Evolutionary conservation across 2,797 vertebrate species (phyloP).

Genomic region (Zalophus californianus): DNA sequence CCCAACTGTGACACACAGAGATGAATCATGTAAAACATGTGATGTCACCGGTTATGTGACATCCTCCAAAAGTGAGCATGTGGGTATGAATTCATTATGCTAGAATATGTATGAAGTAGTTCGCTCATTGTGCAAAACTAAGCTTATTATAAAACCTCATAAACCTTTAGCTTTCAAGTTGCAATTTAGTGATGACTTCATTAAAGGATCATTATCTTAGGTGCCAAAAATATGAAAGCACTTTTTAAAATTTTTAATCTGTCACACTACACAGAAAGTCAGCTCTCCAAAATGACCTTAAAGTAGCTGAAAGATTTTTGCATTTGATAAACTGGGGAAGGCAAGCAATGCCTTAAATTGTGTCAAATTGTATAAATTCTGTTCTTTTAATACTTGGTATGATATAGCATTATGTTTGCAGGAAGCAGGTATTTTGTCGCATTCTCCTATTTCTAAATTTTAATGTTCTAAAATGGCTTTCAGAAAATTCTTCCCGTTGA

Average conservation of each 20-base stretch:
- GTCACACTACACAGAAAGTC: not conserved
- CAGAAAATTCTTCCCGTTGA: constrained; percentile 21
- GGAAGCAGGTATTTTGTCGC: not conserved
- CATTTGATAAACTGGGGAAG: not conserved
- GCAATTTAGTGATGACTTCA: not conserved
- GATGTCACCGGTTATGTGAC: not conserved
- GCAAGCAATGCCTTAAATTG: not conserved
- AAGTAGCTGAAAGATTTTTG: not conserved
- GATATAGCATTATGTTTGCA: not conserved
- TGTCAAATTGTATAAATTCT: not conserved
- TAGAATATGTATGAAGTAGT: not conserved
- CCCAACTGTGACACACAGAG: not conserved
- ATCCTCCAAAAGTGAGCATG: not conserved
- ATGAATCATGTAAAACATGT: not conserved
- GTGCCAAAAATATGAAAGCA: constrained; percentile 8
- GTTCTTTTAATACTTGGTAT: not conserved
- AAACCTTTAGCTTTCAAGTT: not conserved
- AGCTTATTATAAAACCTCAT: not conserved
- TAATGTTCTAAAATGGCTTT: constrained; percentile 29
- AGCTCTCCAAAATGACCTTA: not conserved
- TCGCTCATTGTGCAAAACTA: not conserved
- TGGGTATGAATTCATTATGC: not conserved
- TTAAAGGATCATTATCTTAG: constrained; percentile 45
- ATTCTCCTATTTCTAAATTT: not conserved
- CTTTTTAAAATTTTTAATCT: not conserved